These are phyloP conservation scores for Virgularia gustaviana DNA, from an alignment of 92 coral and sea anemone species.

Conservation along the genomic window DNA sequence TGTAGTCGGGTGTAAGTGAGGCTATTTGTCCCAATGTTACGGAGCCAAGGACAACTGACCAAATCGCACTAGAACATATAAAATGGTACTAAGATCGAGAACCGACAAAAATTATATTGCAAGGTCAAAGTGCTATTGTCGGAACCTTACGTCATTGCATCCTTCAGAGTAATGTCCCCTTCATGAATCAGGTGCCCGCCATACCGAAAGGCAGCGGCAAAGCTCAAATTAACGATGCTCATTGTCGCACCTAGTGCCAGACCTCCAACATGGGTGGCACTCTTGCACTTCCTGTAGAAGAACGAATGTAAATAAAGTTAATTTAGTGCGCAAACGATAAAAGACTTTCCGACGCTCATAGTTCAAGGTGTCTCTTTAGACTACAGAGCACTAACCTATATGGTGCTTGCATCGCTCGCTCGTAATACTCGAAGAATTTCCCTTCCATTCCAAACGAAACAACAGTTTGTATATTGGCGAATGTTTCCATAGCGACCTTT, in stretches of 20 bases:
- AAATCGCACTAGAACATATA: neutral
- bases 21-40: slow-evolving; percentile 66
- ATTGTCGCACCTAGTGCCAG: slow-evolving; percentile 67
- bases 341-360: too few species aligned
- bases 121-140: too few species aligned
- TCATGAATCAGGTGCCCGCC: slow-evolving; percentile 63
- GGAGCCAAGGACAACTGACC: slow-evolving; percentile 43
- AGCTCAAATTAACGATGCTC: slow-evolving; percentile 65
- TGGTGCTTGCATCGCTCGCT: too few species aligned
- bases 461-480: too few species aligned
- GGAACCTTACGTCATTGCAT: slow-evolving; percentile 76
- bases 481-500: too few species aligned
- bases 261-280: slow-evolving; percentile 66
- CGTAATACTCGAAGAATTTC: too few species aligned
- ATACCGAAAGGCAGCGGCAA: slow-evolving; percentile 76
- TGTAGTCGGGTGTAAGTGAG: slow-evolving; percentile 76
- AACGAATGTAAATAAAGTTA: too few species aligned
- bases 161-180: slow-evolving; percentile 52
- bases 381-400: too few species aligned
- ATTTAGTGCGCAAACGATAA: too few species aligned
- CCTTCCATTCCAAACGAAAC: too few species aligned
- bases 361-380: too few species aligned
- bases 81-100: slow-evolving; percentile 66
- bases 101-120: slow-evolving; percentile 49
- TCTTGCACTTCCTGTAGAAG: slow-evolving; percentile 55